These are phyloP conservation scores for Otus sunia DNA, from an alignment of 2,113 vertebrate species.

Conservation along the genomic window DNA sequence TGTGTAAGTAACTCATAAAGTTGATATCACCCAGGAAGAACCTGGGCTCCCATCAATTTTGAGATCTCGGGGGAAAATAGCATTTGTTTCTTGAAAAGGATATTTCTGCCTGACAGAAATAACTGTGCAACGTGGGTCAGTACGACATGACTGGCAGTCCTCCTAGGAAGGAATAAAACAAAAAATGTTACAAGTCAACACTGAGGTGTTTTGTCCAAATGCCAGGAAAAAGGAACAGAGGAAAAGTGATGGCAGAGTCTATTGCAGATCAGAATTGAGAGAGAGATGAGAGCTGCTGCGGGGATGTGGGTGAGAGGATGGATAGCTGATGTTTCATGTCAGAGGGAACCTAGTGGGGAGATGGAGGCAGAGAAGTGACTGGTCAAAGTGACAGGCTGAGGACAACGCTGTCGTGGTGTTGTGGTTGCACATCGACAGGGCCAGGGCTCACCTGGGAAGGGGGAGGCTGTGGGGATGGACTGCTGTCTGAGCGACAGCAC, in stretches of 20 bases:
- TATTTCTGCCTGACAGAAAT: conserved; percentile 6
- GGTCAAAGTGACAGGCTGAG: neutral
- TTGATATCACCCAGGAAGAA: neutral
- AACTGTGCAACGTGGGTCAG: neutral
- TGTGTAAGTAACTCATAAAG: neutral
- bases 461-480: neutral
- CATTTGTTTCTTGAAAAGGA: neutral
- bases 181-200: neutral
- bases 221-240: neutral
- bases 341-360: neutral
- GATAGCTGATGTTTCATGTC: neutral
- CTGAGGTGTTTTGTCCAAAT: conserved; percentile 2
- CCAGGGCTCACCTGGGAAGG: neutral
- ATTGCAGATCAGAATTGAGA: neutral
- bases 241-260: neutral
- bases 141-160: neutral
- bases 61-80: neutral
- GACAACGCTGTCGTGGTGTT: rapidly evolving
- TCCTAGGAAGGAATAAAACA: neutral
- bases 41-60: neutral
- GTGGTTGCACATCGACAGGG: rapidly evolving
- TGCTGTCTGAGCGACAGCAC: neutral
- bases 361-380: neutral
- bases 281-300: neutral
- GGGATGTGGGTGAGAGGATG: neutral